phyloP scores from a whole-genome alignment of 1,140 invertebrate genomes.

The Sinella curviseta region DNA sequence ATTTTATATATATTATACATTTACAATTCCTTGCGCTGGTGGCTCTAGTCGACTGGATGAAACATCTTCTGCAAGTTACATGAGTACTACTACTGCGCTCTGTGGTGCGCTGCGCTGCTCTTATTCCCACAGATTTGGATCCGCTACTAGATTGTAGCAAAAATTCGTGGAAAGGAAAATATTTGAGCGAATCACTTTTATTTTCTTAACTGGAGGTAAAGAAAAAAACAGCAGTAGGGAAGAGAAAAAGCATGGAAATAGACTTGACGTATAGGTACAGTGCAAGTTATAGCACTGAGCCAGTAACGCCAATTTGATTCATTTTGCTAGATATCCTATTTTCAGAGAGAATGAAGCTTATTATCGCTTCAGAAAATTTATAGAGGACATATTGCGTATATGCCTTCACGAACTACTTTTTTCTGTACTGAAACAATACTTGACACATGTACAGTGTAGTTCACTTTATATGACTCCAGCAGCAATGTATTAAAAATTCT shows the following conservation, averaged over 20 bases:
- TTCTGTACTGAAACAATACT: too few relatives aligned
- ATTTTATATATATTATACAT: too few relatives aligned
- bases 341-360: not conserved
- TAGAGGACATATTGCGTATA: not conserved
- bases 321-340: not conserved
- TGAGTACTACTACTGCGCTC: too few relatives aligned
- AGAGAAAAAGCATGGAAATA: not conserved
- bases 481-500: too few relatives aligned
- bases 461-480: too few relatives aligned
- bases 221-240: not conserved
- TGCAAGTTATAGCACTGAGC: not conserved
- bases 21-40: too few relatives aligned
- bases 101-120: too few relatives aligned
- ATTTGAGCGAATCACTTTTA: not conserved
- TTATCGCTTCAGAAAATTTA: not conserved
- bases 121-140: not conserved
- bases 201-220: not conserved
- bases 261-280: not conserved
- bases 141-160: not conserved
- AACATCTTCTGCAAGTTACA: too few relatives aligned
- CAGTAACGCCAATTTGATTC: not conserved
- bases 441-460: too few relatives aligned
- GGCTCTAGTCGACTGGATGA: too few relatives aligned
- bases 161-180: not conserved
- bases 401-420: too few relatives aligned